Base-by-base conservation (phyloP, 2,113 vertebrate genomes). In the Oriolus oriolus region DNA sequence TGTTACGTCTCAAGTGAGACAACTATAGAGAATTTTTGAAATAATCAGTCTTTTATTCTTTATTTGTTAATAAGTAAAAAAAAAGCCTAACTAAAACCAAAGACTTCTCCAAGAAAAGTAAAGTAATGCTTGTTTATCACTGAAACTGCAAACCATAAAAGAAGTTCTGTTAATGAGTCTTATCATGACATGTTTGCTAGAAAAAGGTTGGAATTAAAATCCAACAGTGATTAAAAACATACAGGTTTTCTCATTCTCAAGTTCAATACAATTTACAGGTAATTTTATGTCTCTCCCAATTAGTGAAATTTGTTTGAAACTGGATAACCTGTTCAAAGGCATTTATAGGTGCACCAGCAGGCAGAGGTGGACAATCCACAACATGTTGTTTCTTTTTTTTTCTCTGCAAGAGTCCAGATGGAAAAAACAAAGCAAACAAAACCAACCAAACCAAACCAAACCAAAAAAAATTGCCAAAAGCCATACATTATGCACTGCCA, bases 381-480 rank as follows among this genome's bases (percentile, higher is more conserved):
- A 10, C 7, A 7, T 47, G 24, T 16, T 84, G n/a, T 71, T 74
- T 39, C 1, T 54, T 68, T 26, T 49, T 49, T 60, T 78, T 74
- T 22, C 23, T 35, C 14, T 5, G 41, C 52, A 44, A 78, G 23
- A 74, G 52, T 44, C 14, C 23, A 76, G 23, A 56, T 11, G 0
- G 16, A 63, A 33, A 50, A 26, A 30, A 28, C 4, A 53, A 33
- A 5, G 4, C 8, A 49, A 64, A 35, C 6, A 4, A 54, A 73
- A 27, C 2, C 7, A 31, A 60, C 6, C 3, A 44, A 44, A 11
- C 2, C 2, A 22, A 52, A 45, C 5, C 3, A 11, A 41, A 71
- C 10, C 6, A 56, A 23, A 22, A 23, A 22, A 85, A 30, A 13
- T 1, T 13, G 2, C 2, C n/a, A 50, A 37, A 60, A 42, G 5